Evolutionary conservation across 2,113 vertebrate genomes (phyloP).

Genomic region (Neogale vison): DNA sequence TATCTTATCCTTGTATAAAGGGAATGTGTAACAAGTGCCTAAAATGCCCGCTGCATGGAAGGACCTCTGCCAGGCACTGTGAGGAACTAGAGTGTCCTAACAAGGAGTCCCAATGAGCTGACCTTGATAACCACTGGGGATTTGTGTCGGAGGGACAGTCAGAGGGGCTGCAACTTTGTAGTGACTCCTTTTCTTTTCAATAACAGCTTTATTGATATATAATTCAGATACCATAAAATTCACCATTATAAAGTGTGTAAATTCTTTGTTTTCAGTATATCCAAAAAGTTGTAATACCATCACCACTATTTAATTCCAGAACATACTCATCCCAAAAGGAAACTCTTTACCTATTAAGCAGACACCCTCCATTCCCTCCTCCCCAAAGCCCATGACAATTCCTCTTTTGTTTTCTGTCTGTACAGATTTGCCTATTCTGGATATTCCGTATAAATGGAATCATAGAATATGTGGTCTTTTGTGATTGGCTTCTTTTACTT

Average conservation of each 20-base stretch:
- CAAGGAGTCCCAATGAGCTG: not conserved
- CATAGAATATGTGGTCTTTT: not conserved
- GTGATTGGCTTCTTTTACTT: not conserved
- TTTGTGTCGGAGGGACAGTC: not conserved
- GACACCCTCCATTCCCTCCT: not conserved
- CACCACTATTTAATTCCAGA: not conserved
- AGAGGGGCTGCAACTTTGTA: not conserved
- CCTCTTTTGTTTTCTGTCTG: not conserved
- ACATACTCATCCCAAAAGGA: not conserved
- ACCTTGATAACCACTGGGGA: not conserved
- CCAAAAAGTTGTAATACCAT: not conserved
- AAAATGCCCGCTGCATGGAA: not conserved
- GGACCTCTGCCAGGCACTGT: not conserved
- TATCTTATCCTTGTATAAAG: not conserved
- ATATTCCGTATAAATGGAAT: not conserved
- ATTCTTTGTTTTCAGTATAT: not conserved
- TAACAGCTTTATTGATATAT: not conserved
- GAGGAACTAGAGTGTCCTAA: not conserved
- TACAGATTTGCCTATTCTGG: not conserved
- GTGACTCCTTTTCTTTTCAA: not conserved
- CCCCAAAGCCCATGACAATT: not conserved
- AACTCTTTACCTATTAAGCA: not conserved
- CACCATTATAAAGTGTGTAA: not conserved
- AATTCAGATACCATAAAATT: not conserved
- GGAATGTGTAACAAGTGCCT: not conserved